Conservation (phyloP, 1,140 invertebrate species). For the Matsumurasca onukii region DNA sequence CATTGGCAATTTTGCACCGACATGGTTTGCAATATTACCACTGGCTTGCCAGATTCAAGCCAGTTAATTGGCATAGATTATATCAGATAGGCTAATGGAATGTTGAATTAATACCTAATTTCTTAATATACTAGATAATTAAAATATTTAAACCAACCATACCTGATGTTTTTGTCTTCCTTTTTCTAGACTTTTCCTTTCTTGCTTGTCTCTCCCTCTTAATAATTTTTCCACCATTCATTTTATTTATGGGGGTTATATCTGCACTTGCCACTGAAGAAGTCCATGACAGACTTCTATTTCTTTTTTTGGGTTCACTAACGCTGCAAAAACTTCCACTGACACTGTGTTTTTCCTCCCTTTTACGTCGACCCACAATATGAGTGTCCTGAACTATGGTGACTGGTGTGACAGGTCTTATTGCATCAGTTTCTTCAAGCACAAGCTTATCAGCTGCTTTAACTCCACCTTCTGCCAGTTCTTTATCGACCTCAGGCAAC, state of each 20-base stretch:
- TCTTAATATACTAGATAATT: too few species aligned
- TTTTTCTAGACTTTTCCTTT: slow-evolving; percentile 22
- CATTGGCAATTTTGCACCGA: too few species aligned
- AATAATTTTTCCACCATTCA: slow-evolving; percentile 27
- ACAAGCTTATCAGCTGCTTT: neutral
- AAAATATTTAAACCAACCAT: too few species aligned
- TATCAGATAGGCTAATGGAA: too few species aligned
- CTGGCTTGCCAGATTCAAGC: too few species aligned
- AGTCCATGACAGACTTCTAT: slow-evolving; percentile 32
- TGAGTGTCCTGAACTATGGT: neutral
- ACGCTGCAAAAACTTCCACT: slow-evolving; percentile 28
- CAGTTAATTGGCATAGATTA: too few species aligned
- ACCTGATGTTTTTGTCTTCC: slow-evolving; percentile 21
- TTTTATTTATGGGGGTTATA: neutral
- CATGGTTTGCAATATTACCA: too few species aligned
- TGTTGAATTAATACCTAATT: too few species aligned
- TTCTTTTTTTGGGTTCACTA: slow-evolving; percentile 28
- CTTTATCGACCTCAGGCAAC: neutral
- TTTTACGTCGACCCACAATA: slow-evolving; percentile 1
- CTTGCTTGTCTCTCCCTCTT: slow-evolving; percentile 18
- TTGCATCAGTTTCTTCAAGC: neutral
- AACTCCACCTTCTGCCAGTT: neutral
- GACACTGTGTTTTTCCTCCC: slow-evolving; percentile 9
- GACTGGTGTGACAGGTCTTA: neutral
- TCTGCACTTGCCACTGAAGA: slow-evolving; percentile 18